These are phyloP conservation scores for Sarcophaga caerulescens DNA, from an alignment of 2,888 invertebrate genomes.

Conservation along the genomic window DNA sequence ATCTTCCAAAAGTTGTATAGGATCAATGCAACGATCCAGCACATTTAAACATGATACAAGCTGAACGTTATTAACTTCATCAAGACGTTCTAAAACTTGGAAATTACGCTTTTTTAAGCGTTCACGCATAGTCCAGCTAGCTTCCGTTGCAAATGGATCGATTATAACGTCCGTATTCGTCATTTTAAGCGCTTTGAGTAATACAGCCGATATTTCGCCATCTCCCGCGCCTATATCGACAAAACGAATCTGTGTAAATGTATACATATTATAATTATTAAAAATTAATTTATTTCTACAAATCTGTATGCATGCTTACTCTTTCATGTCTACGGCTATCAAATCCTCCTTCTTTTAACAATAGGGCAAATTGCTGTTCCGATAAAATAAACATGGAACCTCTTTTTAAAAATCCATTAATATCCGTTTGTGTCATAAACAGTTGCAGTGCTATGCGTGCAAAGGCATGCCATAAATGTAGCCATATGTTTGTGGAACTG, in stretches of 20 bases:
- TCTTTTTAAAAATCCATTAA: slow-evolving; percentile 95
- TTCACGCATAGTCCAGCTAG: slow-evolving; percentile 93
- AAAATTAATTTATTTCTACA: neutral
- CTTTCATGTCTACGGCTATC: slow-evolving; percentile 71
- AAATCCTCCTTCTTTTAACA: slow-evolving; percentile 78
- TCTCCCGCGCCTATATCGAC: slow-evolving; percentile 98
- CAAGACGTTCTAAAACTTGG: slow-evolving; percentile 78
- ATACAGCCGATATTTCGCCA: slow-evolving; percentile 93
- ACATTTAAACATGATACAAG: slow-evolving; percentile 90
- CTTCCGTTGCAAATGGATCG: slow-evolving; percentile 93
- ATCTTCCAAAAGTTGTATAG: slow-evolving; percentile 88
- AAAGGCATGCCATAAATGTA: slow-evolving; percentile 94
- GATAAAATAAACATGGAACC: slow-evolving; percentile 99
- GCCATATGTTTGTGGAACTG: slow-evolving; percentile 84
- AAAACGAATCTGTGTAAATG: slow-evolving; percentile 79
- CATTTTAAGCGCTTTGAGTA: slow-evolving; percentile 82
- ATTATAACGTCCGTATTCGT: slow-evolving; percentile 77
- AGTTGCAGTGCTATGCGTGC: slow-evolving; percentile 91
- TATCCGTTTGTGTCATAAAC: slow-evolving; percentile 97
- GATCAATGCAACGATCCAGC: slow-evolving; percentile 94
- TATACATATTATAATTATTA: neutral
- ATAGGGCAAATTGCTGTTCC: slow-evolving; percentile 87
- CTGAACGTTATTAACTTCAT: slow-evolving; percentile 77
- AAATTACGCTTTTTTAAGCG: slow-evolving; percentile 85
- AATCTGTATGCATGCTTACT: slow-evolving; percentile 68